Conservation (phyloP, 2,888 invertebrate species). For the Orthosia cruda region DNA sequence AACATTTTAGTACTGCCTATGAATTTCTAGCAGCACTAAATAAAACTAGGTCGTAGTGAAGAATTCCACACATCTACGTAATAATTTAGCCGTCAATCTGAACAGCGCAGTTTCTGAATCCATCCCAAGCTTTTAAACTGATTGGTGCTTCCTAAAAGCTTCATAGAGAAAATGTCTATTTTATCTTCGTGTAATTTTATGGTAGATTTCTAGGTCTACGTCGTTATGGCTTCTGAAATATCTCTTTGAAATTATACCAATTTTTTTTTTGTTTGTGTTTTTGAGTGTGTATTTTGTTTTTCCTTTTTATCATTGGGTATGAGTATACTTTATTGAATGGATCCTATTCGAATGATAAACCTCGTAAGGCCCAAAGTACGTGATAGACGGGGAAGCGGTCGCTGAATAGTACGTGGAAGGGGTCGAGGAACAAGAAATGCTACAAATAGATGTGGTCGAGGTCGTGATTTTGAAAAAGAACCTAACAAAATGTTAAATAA, state of each 20-base stretch:
- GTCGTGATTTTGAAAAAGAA: no score
- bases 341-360: no score
- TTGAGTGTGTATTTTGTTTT: no score
- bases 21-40: constrained; percentile 3
- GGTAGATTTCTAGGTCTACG: background rate
- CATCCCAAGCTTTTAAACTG: constrained; percentile 54
- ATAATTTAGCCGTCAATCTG: constrained; percentile 53
- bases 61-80: constrained; percentile 16
- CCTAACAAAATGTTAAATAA: no score
- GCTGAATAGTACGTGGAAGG: no score
- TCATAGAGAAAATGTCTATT: constrained; percentile 21
- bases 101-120: constrained; percentile 38
- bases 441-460: no score
- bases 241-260: background rate
- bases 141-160: constrained; percentile 50
- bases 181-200: constrained; percentile 26
- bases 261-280: no score
- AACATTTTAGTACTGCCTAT: background rate
- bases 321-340: background rate
- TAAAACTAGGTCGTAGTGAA: constrained; percentile 23
- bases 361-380: no score
- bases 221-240: background rate
- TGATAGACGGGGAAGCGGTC: no score
- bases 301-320: background rate
- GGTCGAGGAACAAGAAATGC: no score